Evolutionary conservation across 2,797 vertebrate genomes (phyloP).

Genomic region (Hippocampus kuda): DNA sequence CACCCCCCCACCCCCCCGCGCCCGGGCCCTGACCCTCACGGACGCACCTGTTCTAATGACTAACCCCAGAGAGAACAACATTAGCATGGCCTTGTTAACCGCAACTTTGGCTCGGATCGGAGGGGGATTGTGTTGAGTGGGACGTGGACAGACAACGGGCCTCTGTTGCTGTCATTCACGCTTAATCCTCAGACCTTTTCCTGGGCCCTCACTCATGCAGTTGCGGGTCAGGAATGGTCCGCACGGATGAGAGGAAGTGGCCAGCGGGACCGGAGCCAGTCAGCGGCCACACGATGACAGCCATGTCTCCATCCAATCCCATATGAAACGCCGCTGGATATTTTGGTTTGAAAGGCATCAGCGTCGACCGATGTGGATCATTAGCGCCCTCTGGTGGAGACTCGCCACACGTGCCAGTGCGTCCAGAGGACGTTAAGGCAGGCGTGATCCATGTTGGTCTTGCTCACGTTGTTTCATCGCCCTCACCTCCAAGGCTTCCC

Average conservation of each 20-base stretch:
- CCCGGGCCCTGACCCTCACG: neutral
- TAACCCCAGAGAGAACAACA: slow-evolving; percentile 31
- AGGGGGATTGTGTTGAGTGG: slow-evolving; percentile 10
- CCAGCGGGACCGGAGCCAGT: slow-evolving; percentile 37
- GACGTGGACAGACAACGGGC: slow-evolving; percentile 33
- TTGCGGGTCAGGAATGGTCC: slow-evolving; percentile 40
- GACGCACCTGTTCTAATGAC: slow-evolving; percentile 27
- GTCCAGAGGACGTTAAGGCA: neutral
- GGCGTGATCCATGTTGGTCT: neutral
- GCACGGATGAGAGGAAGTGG: slow-evolving; percentile 50
- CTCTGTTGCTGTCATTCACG: slow-evolving; percentile 57
- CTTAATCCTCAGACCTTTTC: slow-evolving; percentile 52
- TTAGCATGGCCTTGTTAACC: slow-evolving; percentile 34
- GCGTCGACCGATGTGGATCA: slow-evolving; percentile 16
- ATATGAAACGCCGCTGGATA: slow-evolving; percentile 8
- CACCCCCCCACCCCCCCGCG: neutral
- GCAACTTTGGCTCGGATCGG: slow-evolving; percentile 18
- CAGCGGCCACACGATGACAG: slow-evolving; percentile 25
- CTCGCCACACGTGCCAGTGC: neutral
- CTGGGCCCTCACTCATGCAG: slow-evolving; percentile 46
- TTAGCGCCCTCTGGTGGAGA: slow-evolving; percentile 49
- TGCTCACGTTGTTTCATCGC: neutral
- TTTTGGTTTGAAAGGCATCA: neutral
- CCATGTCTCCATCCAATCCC: slow-evolving; percentile 29
- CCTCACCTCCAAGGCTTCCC: slow-evolving; percentile 86